Base-by-base conservation (phyloP, 2,797 vertebrate species). In the Okamejei kenojei region DNA sequence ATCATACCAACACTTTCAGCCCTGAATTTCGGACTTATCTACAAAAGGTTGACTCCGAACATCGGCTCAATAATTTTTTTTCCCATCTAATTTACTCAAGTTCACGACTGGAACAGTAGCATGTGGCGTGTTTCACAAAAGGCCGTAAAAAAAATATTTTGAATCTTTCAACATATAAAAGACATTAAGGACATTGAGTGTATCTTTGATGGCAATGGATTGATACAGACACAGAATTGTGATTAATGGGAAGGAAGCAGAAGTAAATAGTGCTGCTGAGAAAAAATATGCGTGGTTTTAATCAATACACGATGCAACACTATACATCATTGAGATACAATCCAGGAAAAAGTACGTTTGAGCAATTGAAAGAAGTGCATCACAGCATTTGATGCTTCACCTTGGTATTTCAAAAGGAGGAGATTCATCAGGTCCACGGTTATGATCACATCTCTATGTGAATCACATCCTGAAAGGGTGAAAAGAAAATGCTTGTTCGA, bases 21-120 rank as follows among this genome's bases (percentile, higher is more conserved):
- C 73, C 26, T 74, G 23, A 38, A 74, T 76, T 92, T 92, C 19
- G n/a, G 38, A 74, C 32, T 73, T 9, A 90, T 90, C 68, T 76
- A 26, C 8, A 76, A 92, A 76, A 76, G 38, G 45, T 92, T 92
- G 54, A 54, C 90, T 58, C 90, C 29, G n/a, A 9, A 76, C 38
- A 11, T 71, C 45, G 21, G 90, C 71, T n/a, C 26, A 3, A 76
- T 38, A 23, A n/a, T 74, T 74, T 92, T 80, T 26, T 45, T 29
- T 74, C 26, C 26, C 23, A 92, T 92, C 76, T 54, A 74, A 92
- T 74, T 92, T 76, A 76, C 71, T 74, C 35, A 91, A 91, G 35
- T 26, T 92, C 73, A 92, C 54, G 76, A 92, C 71, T 74, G 71
- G 90, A 54, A 74, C 11, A 92, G 90, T 35, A 74, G 86, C 88